Conservation (phyloP, 2,888 invertebrate species). For the Elaeidobius kamerunicus region DNA sequence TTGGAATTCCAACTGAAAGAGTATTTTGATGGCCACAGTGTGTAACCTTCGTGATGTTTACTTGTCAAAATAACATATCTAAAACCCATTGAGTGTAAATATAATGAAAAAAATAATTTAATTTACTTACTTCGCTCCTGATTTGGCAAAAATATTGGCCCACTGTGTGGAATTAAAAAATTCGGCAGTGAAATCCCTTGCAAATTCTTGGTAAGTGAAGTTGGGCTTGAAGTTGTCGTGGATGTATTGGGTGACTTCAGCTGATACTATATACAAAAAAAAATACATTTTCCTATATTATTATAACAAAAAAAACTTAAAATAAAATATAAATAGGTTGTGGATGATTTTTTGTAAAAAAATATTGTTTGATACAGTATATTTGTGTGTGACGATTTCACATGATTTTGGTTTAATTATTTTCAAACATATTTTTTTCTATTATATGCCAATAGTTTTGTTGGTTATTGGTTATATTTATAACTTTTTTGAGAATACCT, state of each 20-base stretch:
- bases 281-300: not conserved
- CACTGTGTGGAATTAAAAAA: constrained; percentile 83
- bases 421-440: no score
- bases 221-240: constrained; percentile 74
- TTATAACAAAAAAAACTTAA: no score
- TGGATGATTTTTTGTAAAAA: no score
- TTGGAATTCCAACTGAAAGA: constrained; percentile 82
- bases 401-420: no score
- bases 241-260: constrained; percentile 61
- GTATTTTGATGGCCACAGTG: constrained; percentile 77
- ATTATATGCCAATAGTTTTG: no score
- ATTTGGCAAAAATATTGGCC: constrained; percentile 75
- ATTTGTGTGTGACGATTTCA: no score
- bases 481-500: no score
- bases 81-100: constrained; percentile 1
- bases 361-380: no score
- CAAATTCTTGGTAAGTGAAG: constrained; percentile 92
- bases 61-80: constrained; percentile 77
- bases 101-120: not conserved
- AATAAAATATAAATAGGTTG: no score
- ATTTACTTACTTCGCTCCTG: constrained; percentile 78
- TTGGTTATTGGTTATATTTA: no score
- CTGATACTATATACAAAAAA: not conserved
- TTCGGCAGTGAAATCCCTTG: constrained; percentile 82
- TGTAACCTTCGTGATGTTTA: constrained; percentile 87